Evolutionary conservation across 1,140 invertebrate species (phyloP).

Genomic region (Trypoxylus dichotomus): DNA sequence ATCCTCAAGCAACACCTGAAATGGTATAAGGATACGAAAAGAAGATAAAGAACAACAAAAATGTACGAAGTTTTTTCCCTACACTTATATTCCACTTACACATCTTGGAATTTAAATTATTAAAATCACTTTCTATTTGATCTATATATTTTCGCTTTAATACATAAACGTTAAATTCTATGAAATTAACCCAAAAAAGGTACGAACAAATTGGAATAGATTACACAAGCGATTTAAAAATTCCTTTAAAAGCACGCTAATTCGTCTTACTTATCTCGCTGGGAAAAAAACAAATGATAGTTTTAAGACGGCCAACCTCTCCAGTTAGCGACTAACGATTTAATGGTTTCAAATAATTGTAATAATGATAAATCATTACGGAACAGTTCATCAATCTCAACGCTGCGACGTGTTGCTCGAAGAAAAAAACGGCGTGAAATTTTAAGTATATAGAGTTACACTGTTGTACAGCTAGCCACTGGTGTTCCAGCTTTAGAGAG

Average conservation of each 20-base stretch:
- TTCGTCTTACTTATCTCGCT: not conserved
- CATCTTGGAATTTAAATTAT: too few relatives aligned
- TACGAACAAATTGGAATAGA: not conserved
- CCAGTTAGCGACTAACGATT: not conserved
- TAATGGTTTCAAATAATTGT: not conserved
- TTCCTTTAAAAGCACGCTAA: not conserved
- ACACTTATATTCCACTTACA: too few relatives aligned
- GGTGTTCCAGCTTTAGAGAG: not conserved
- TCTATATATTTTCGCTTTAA: too few relatives aligned
- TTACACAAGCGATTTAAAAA: not conserved
- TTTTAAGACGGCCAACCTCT: not conserved
- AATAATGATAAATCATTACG: not conserved
- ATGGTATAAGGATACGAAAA: too few relatives aligned
- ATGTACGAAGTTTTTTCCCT: too few relatives aligned
- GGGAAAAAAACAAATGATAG: not conserved
- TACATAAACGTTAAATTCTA: not conserved
- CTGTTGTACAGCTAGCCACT: not conserved
- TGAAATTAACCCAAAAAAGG: not conserved
- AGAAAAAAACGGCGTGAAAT: not conserved
- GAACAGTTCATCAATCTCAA: not conserved
- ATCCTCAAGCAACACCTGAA: too few relatives aligned
- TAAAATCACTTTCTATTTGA: too few relatives aligned
- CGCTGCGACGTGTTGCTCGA: not conserved
- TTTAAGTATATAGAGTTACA: not conserved
- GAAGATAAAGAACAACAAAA: too few relatives aligned